phyloP scores from a whole-genome alignment of 2,113 vertebrate genomes.

The Lepisosteus osseus region DNA sequence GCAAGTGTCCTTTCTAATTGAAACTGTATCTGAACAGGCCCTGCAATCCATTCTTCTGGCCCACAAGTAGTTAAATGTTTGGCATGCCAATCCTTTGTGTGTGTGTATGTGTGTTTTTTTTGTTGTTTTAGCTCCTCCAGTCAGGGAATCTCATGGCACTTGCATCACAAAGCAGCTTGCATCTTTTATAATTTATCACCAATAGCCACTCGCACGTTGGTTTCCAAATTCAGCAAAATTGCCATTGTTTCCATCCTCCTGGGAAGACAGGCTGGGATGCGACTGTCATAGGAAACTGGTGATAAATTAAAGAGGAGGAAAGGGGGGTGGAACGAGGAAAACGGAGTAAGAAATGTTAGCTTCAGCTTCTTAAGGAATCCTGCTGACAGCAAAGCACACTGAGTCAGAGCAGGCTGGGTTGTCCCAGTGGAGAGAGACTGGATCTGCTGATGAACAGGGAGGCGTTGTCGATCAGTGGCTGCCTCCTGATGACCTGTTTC shows the following conservation, averaged over 20 bases:
- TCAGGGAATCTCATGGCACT: conserved; percentile 11
- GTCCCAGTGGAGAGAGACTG: too few relatives aligned
- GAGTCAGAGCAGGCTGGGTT: too few relatives aligned
- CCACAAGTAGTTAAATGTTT: neutral
- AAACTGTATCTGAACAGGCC: too few relatives aligned
- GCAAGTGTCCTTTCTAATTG: too few relatives aligned
- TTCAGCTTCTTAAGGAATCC: too few relatives aligned
- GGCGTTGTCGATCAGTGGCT: too few relatives aligned
- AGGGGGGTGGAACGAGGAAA: neutral
- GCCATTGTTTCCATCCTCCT: conserved; percentile 10
- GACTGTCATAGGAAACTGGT: conserved; percentile 8
- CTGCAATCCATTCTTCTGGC: neutral
- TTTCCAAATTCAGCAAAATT: neutral
- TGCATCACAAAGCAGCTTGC: neutral
- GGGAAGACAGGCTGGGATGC: conserved; percentile 1
- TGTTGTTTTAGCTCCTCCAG: conserved; percentile 1
- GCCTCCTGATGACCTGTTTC: too few relatives aligned
- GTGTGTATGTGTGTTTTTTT: neutral
- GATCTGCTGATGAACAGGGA: too few relatives aligned
- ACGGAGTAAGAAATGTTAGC: neutral
- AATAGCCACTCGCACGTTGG: neutral
- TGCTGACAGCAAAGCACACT: too few relatives aligned
- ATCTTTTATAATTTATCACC: conserved; percentile 10
- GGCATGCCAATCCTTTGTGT: neutral
- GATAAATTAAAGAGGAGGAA: conserved; percentile 1